A percentile compares a stretch with the other conserved stretches of the same genome.
Conservation (phyloP, 2,113 vertebrate species). For the Petromus typicus region DNA sequence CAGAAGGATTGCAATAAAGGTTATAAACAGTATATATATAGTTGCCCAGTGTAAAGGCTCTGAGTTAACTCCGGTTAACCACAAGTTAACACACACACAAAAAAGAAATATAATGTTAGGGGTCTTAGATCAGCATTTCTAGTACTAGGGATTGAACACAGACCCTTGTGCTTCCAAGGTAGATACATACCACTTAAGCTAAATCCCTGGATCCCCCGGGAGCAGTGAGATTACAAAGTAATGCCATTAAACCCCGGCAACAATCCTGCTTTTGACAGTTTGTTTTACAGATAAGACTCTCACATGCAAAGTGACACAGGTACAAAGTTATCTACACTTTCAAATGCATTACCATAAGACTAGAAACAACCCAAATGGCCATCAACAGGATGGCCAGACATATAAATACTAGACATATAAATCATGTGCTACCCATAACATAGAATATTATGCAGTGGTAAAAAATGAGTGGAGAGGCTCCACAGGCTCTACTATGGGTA, state of each 20-base stretch:
- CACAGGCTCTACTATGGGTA: not conserved
- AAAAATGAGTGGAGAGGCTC: not conserved
- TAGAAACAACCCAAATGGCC: constrained; percentile 2
- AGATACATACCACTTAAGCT: too few species aligned
- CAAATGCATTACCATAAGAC: not conserved
- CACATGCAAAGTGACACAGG: not conserved
- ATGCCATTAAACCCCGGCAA: not conserved
- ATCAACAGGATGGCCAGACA: too few species aligned
- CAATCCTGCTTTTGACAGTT: not conserved
- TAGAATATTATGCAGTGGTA: not conserved
- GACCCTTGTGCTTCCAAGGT: not conserved
- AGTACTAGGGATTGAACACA: not conserved
- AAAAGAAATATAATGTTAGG: not conserved
- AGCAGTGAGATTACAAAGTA: not conserved
- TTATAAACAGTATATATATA: too few species aligned
- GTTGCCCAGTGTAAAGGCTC: not conserved
- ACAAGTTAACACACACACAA: too few species aligned
- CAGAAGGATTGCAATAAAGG: not conserved
- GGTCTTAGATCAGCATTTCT: not conserved
- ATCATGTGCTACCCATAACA: not conserved
- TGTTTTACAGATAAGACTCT: not conserved
- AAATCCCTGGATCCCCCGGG: not conserved
- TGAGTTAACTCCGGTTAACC: not conserved
- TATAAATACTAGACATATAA: constrained; percentile 44
- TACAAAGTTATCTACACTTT: not conserved